Conservation (phyloP, 2,113 vertebrate genomes). For the Boleophthalmus pectinirostris region DNA sequence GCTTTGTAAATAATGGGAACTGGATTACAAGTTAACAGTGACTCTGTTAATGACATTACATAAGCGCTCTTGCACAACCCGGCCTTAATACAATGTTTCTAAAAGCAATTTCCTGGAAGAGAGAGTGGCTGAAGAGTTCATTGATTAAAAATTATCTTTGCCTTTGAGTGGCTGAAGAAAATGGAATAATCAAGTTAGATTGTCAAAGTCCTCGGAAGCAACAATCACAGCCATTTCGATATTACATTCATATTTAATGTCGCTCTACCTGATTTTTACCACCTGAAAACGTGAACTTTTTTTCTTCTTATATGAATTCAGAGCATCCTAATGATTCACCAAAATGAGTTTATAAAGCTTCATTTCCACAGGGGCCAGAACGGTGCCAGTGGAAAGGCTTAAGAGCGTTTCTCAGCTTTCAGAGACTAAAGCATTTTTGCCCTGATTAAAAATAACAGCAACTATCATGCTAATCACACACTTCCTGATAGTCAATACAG, state of each 20-base stretch:
- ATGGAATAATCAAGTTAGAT: not conserved
- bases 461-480: too few relatives aligned
- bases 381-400: too few relatives aligned
- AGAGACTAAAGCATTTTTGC: too few relatives aligned
- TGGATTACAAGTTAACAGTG: not conserved
- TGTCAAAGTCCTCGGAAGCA: not conserved
- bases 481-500: too few relatives aligned
- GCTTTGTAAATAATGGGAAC: not conserved
- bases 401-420: too few relatives aligned
- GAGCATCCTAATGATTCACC: too few relatives aligned
- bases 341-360: too few relatives aligned
- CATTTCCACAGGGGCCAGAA: too few relatives aligned
- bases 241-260: not conserved
- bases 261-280: too few relatives aligned
- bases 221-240: not conserved
- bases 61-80: constrained; percentile 61
- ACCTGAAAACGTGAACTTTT: too few relatives aligned
- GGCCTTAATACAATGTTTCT: constrained; percentile 21
- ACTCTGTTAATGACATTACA: constrained; percentile 57
- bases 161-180: not conserved
- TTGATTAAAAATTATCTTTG: not conserved
- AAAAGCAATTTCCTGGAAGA: not conserved
- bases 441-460: too few relatives aligned
- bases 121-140: not conserved
- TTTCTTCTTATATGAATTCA: too few relatives aligned